Evolutionary conservation across 2,113 vertebrate species (phyloP).

Genomic region (Elephantulus edwardii): DNA sequence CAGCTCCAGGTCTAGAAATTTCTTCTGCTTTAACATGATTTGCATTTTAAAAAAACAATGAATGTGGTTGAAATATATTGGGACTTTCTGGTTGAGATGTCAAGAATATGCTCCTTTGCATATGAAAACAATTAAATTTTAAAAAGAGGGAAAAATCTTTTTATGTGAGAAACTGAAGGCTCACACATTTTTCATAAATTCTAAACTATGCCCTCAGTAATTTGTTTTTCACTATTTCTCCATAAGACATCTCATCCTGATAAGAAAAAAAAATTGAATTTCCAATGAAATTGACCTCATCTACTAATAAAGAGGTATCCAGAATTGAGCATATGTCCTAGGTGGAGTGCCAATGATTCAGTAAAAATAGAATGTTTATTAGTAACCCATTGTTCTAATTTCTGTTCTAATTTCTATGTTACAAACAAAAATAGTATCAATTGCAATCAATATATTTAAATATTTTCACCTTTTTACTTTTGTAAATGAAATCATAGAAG

Average conservation of each 20-base stretch:
- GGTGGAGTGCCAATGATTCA: neutral
- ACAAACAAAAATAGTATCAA: no score
- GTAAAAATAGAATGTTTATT: slow-evolving; percentile 1
- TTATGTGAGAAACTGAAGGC: slow-evolving; percentile 28
- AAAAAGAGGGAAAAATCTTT: neutral
- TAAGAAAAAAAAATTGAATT: slow-evolving; percentile 33
- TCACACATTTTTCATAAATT: slow-evolving; percentile 53
- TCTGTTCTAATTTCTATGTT: no score
- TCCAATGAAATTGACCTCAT: slow-evolving; percentile 34
- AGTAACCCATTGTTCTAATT: slow-evolving; percentile 14
- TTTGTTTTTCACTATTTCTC: slow-evolving; percentile 52
- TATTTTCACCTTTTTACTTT: no score
- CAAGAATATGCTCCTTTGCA: slow-evolving; percentile 8
- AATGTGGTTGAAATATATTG: neutral
- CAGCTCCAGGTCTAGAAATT: neutral
- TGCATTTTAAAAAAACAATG: slow-evolving; percentile 21
- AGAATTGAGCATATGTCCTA: slow-evolving; percentile 23
- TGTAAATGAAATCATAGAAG: no score
- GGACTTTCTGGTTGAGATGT: slow-evolving; percentile 23
- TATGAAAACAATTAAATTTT: slow-evolving; percentile 46
- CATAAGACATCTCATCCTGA: slow-evolving; percentile 23
- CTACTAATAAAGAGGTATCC: neutral
- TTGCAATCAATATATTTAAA: no score
- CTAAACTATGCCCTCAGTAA: slow-evolving; percentile 25
- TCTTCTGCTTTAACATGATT: slow-evolving; percentile 6